Base-by-base conservation (phyloP, 2,113 vertebrate genomes). In the Ifrita kowaldi region DNA sequence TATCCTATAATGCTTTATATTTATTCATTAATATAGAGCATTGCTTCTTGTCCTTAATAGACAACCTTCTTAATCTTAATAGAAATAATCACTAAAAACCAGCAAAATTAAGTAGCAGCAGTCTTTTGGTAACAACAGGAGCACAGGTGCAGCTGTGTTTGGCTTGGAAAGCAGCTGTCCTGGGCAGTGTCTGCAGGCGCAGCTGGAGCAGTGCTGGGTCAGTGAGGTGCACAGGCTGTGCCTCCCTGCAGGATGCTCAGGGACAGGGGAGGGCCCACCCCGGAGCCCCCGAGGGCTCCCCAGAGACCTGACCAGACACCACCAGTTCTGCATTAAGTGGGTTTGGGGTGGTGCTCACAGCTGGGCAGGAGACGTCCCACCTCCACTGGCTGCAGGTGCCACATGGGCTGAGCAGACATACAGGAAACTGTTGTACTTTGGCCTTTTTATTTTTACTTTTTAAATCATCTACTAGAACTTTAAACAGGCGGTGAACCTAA, bases 201-300 rank as follows among this genome's bases (percentile, higher is more conserved):
- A 70, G 1, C 53, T 16, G 17, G 30, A 26, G 8, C 4, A 35
- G 9, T 5, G 4, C 23, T 10, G 1, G 21, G 21, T 3, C 30
- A 39, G 20, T 1, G 10, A 4, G 18, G 50, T 2, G 37, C 37
- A 6, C 15, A 2, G 80, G 60, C 70, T 50, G 52, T 16, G 60
- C 3, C 20, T 13, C 23, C 15, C 81, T 24, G 32, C 15, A 9
- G 68, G 62, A 13, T 4, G 9, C 33, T 26, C 24, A 2, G 71
- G 49, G 18, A 10, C 30, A 20, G 19, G 26, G 10, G 8, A 16
- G 28, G 18, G 26, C 22, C 9, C 74, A 18, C 9, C 41, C 20
- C 1, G 0, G 21, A 22, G n/a, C 28, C 79, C 35, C 46, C 3
- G 1, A 21, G 26, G 50, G 13, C 44, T 4, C 28, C 11, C 0